Base-by-base conservation (phyloP, 2,113 vertebrate species). In the Pygoscelis adeliae region DNA sequence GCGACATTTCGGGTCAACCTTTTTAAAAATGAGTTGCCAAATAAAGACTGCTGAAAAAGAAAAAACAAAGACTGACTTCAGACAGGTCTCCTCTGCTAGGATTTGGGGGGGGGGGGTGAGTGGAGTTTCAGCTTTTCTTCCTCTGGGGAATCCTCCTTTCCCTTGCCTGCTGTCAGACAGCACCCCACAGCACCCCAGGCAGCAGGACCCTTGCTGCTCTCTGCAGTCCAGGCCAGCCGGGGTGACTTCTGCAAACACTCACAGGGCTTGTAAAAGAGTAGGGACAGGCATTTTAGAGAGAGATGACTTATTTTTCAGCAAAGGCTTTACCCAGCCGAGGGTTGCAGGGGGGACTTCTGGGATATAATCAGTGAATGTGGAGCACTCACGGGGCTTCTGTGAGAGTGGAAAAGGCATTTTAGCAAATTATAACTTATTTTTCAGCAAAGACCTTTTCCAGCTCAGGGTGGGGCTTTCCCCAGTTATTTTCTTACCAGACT, bases 201-300 rank as follows among this genome's bases (percentile, higher is more conserved):
- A 85, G n/a, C 4, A 16, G 66, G 49, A 69, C 26, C n/a, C 47
- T 67, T 2, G 22, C 50, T 80, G 59, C 53, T 81, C 40, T 46
- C 89, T 53, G 55, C 0, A 0, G 32, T 20, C 77, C 65, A 29
- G 30, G 89, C 15, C 42, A 52, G 67, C 53, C 0, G 15, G 42
- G 18, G 34, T 86, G 87, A 80, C 80, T 81, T 56, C 71, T 80
- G 58, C 5, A 5, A 83, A 40, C 27, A 10, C 67, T 56, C 62
- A 44, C 0, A 0, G 49, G 63, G 67, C 30, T 93, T 94, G 53
- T 77, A 61, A 72, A 95, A 81, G 50, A 65, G 86, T 17, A 27
- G 46, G 47, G 0, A 44, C 91, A 83, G 66, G 44, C 44, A 73
- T 70, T 95, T 89, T 49, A 80, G 49, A 72, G 67, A 72, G 49